Percentiles rank a stretch among this genome's conserved stretches.
Evolutionary conservation across 2,797 vertebrate genomes (phyloP).

Genomic region (Phyllotis vaccarum): DNA sequence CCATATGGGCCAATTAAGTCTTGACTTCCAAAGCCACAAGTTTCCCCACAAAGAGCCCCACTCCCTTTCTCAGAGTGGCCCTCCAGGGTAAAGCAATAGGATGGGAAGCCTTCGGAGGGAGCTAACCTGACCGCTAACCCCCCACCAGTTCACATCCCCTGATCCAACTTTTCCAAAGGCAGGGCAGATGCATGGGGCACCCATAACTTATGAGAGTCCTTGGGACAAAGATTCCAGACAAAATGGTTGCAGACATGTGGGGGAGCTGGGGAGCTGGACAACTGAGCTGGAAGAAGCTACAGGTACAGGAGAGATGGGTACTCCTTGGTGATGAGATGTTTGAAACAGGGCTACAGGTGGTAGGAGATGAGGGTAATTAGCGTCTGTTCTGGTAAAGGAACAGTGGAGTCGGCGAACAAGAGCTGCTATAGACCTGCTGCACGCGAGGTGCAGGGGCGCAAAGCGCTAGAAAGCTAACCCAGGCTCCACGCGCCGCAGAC

Average conservation of each 20-base stretch:
- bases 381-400: not conserved
- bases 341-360: constrained; percentile 77
- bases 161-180: constrained; percentile 50
- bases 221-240: constrained; percentile 78
- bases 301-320: constrained; percentile 48
- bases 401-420: not conserved
- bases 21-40: constrained; percentile 72
- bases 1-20: constrained; percentile 62
- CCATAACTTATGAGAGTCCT: constrained; percentile 71
- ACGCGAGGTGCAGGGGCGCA: not conserved
- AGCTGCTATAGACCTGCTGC: not conserved
- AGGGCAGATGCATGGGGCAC: constrained; percentile 10
- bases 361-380: not conserved
- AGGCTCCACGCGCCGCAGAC: constrained; percentile 27
- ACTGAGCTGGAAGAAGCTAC: constrained; percentile 55
- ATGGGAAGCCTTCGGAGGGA: constrained; percentile 31
- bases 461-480: constrained; percentile 14
- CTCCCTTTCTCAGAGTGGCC: constrained; percentile 64
- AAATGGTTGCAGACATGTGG: constrained; percentile 76
- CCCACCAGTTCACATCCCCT: constrained; percentile 50
- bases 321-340: not conserved
- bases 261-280: constrained; percentile 48
- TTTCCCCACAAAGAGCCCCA: constrained; percentile 57
- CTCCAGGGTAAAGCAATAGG: constrained; percentile 78
- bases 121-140: constrained; percentile 66